Evolutionary conservation across 1,140 invertebrate genomes (phyloP), one percentile per base, ranked within the genome.

Genomic region (Eriosoma lanigerum): DNA sequence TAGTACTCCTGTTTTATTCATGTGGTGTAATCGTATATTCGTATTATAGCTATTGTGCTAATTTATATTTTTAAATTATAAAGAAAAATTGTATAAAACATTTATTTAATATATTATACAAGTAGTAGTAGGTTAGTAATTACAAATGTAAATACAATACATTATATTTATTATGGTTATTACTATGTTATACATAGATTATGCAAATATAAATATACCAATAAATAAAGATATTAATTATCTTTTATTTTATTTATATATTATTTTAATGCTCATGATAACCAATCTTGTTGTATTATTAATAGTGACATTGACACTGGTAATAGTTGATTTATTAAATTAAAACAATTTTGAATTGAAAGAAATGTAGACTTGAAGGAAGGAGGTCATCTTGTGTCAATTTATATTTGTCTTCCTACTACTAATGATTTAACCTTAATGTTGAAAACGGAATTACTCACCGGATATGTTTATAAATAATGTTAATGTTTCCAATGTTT

Each of bases 361-460:
- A 19, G 44, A 48, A 44, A 76, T 58, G 21, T 24, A 26, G 29
- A 38, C 21, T 60, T 50, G 0, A 13, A 76, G 32, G 0, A 13
- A 76, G 32, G 73, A 76, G 73, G 73, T 76, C 73, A 76, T 58
- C 54, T 26, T 38, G 54, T 76, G 54, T 44, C 73, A 76, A 60
- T 46, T 58, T 3, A 38, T 76, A n/a, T 58, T 58, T 50, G 46
- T 70, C 66, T 70, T 70, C 66, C 66, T 70, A 50, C 66, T 70
- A 26, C 2, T 9, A 70, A 9, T 44, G 17, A 44, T 44, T 44
- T 66, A 66, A 48, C 24, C 13, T 76, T 54, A 76, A 76, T 76
- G 73, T 46, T 58, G 54, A n/a, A 56, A 56, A 15, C 52, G 29
- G 29, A 56, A 75, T 75, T 48, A 75, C 19, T 54, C 52, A 75